Conservation (phyloP, 2,888 invertebrate species). For the Pandemis corylana region DNA sequence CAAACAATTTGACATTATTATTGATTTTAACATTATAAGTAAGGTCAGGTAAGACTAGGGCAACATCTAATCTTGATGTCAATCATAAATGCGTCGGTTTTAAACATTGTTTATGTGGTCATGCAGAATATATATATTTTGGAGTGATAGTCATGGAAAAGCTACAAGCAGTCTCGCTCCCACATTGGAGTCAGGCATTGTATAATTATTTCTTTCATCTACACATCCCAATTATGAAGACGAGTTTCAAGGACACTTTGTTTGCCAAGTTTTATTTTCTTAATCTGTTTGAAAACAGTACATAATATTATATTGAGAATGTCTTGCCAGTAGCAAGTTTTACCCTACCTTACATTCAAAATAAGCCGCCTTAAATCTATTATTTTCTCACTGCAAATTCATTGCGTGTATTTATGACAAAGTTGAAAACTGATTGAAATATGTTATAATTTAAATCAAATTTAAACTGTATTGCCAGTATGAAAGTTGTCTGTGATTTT, state of each 20-base stretch:
- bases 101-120: too few relatives aligned
- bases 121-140: too few relatives aligned
- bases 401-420: background rate
- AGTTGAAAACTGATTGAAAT: conserved; percentile 5
- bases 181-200: too few relatives aligned
- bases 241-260: background rate
- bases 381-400: background rate
- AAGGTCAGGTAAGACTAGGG: background rate
- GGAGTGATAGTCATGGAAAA: too few relatives aligned
- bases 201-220: background rate
- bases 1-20: background rate
- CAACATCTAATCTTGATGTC: too few relatives aligned
- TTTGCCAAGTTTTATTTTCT: background rate
- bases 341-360: background rate
- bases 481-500: conserved; percentile 36
- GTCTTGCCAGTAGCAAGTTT: background rate
- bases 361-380: background rate
- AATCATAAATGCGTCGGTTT: too few relatives aligned
- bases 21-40: background rate
- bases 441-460: background rate
- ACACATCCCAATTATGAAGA: too few relatives aligned
- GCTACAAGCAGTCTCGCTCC: background rate
- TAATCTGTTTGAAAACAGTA: background rate
- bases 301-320: background rate
- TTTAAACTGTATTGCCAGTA: conserved; percentile 16